Evolutionary conservation across 2,888 invertebrate genomes (phyloP).

Genomic region (Caenorhabditis imperialis): DNA sequence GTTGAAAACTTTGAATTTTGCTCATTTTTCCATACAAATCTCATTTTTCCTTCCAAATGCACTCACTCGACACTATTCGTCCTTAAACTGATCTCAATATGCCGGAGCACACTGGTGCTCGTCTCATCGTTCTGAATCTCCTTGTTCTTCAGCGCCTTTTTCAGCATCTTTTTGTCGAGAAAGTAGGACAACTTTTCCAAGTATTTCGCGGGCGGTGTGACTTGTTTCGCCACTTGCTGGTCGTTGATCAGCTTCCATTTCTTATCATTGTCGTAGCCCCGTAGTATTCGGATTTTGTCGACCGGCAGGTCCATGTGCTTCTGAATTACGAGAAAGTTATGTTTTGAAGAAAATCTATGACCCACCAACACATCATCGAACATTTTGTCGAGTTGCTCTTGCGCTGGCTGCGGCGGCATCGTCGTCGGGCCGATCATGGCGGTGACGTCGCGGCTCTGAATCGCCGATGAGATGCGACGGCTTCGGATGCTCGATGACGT

Average conservation of each 20-base stretch:
- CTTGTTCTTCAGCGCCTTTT: slow-evolving; percentile 61
- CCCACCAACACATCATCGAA: slow-evolving; percentile 75
- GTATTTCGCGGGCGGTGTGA: slow-evolving; percentile 87
- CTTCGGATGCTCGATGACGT: slow-evolving; percentile 33
- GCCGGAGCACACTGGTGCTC: slow-evolving; percentile 96
- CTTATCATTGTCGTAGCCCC: slow-evolving; percentile 95
- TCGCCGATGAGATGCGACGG: slow-evolving; percentile 35
- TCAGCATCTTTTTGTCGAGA: slow-evolving; percentile 85
- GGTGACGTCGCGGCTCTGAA: slow-evolving; percentile 7
- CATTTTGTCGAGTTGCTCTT: slow-evolving; percentile 61
- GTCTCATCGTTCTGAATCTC: slow-evolving; percentile 83
- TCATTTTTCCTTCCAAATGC: neutral
- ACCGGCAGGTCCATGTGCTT: slow-evolving; percentile 93
- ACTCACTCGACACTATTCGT: slow-evolving; percentile 98
- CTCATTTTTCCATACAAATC: neutral
- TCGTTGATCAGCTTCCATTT: slow-evolving; percentile 99
- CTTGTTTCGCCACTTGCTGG: slow-evolving; percentile 50
- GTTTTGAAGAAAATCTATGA: too few relatives aligned
- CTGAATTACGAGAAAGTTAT: too few relatives aligned
- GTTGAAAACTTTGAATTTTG: too few relatives aligned
- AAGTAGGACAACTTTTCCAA: slow-evolving; percentile 94
- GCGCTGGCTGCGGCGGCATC: slow-evolving; percentile 58
- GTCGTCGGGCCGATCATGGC: slow-evolving; percentile 34
- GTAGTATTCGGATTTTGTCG: slow-evolving; percentile 95
- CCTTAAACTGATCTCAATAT: slow-evolving; percentile 96